phyloP scores from a whole-genome alignment of 2,797 vertebrate species.

The Peromyscus aztecus region DNA sequence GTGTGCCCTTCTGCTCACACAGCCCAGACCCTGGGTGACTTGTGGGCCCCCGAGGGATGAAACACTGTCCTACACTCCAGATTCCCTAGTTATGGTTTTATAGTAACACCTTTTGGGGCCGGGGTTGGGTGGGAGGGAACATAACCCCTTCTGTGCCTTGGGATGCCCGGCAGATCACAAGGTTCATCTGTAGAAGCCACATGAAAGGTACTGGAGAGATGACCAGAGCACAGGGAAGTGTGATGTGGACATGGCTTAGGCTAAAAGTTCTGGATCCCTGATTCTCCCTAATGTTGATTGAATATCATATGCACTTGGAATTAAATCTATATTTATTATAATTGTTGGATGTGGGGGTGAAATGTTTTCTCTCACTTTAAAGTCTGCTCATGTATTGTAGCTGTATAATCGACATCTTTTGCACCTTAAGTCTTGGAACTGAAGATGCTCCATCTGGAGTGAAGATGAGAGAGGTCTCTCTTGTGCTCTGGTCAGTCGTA shows the following conservation, averaged over 20 bases:
- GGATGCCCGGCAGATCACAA: constrained; percentile 39
- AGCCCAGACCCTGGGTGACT: constrained; percentile 45
- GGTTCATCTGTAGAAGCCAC: neutral
- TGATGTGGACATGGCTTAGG: constrained; percentile 35
- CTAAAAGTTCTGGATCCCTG: constrained; percentile 27
- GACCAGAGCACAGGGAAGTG: constrained; percentile 13
- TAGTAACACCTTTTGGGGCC: constrained; percentile 15
- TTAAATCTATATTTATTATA: constrained; percentile 82
- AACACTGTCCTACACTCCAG: neutral
- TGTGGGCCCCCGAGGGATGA: neutral
- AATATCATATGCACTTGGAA: constrained; percentile 71
- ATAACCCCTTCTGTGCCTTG: constrained; percentile 83
- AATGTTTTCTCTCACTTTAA: constrained; percentile 64
- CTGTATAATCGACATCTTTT: constrained; percentile 73
- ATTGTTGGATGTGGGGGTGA: constrained; percentile 63
- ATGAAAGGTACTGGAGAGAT: constrained; percentile 31
- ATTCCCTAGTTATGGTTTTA: constrained; percentile 56
- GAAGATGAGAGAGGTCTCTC: neutral
- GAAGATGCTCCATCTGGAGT: constrained; percentile 43
- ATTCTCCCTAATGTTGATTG: constrained; percentile 47
- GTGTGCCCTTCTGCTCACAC: constrained; percentile 74
- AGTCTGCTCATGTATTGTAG: constrained; percentile 67
- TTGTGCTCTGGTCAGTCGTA: neutral
- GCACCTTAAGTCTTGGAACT: constrained; percentile 79
- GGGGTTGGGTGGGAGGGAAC: neutral